Evolutionary conservation across 2,888 invertebrate genomes (phyloP).

Genomic region (Notodonta dromedarius): DNA sequence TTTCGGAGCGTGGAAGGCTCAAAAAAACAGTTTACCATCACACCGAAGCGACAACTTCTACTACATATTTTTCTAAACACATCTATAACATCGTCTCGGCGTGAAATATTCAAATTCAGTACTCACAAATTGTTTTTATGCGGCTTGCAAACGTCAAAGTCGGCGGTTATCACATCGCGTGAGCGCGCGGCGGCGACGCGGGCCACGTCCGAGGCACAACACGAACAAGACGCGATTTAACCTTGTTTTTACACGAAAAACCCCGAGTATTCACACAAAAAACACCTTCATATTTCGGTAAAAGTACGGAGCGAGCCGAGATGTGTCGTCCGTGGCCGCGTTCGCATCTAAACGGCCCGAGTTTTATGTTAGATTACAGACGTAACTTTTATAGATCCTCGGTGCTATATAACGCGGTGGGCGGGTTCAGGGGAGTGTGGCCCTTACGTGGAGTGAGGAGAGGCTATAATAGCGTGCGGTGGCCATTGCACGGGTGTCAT

Average conservation of each 20-base stretch:
- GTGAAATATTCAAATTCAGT: constrained; percentile 64
- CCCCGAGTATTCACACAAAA: constrained; percentile 73
- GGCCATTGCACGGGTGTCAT: constrained; percentile 81
- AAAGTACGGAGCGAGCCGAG: constrained; percentile 83
- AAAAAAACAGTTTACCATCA: constrained; percentile 16
- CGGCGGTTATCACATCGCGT: constrained; percentile 58
- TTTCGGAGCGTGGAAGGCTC: constrained; percentile 9
- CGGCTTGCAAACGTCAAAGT: constrained; percentile 65
- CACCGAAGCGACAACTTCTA: constrained; percentile 19
- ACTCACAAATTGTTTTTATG: constrained; percentile 69
- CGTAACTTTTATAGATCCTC: constrained; percentile 85
- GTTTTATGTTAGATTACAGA: constrained; percentile 85
- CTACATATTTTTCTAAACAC: constrained; percentile 33
- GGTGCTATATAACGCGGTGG: constrained; percentile 84
- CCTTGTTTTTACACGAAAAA: constrained; percentile 70
- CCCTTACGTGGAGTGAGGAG: constrained; percentile 64
- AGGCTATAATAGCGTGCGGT: constrained; percentile 66
- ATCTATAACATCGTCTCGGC: constrained; percentile 34
- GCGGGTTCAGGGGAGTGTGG: constrained; percentile 71
- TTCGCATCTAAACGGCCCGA: constrained; percentile 85
- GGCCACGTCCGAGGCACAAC: constrained; percentile 62
- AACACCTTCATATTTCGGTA: constrained; percentile 80
- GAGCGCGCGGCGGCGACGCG: constrained; percentile 60
- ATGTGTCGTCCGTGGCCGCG: constrained; percentile 84
- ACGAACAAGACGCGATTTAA: constrained; percentile 60